Evolutionary conservation across 2,888 invertebrate species (phyloP), one percentile per base, ranked within the genome.

Genomic region (Malthinus flaveolus): DNA sequence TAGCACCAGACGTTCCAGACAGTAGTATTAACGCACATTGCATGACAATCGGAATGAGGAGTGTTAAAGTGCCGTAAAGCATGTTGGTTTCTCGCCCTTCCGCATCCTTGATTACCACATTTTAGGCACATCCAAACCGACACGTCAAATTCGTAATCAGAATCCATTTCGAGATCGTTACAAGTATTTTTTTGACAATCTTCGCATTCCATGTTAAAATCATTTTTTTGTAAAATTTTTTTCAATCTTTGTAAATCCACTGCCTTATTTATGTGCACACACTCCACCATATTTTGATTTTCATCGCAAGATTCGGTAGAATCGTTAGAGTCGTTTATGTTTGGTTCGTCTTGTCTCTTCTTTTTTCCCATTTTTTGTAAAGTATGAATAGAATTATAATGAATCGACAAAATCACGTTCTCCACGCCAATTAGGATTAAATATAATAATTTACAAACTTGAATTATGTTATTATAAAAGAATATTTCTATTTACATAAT

Each of bases 1-100:
- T 91, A 91, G 79, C 93, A 94, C 85, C 90, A 91, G 23, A 91
- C 82, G 56, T 82, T 84, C 85, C 89, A 90, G 13, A 83, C 79
- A 33, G 84, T 84, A 23, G 89, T 89, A 74, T 91, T 88, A 61
- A 89, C 83, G 36, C 86, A 87, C 58, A 94, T 74, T 1, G 86
- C 83, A 79, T 94, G 94, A 45, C 82, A 84, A 74, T 91, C 91
- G 0, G 90, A 91, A 70, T 85, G 87, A 0, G 90, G 89, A 1
- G 85, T 89, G 73, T 85, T 82, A 74, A 82, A 89, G 78, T 95
- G 95, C 63, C 85, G 82, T 15, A 88, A 73, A 0, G 91, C 90
- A 77, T 93, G 93, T 66, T 86, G 82, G 70, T 85, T 85, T 49
- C 84, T 81, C 4, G 82, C 79, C 48, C 87, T 81, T 1, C 90